Conservation (phyloP, 1,140 invertebrate genomes). For the Drosophila lacertosa region DNA sequence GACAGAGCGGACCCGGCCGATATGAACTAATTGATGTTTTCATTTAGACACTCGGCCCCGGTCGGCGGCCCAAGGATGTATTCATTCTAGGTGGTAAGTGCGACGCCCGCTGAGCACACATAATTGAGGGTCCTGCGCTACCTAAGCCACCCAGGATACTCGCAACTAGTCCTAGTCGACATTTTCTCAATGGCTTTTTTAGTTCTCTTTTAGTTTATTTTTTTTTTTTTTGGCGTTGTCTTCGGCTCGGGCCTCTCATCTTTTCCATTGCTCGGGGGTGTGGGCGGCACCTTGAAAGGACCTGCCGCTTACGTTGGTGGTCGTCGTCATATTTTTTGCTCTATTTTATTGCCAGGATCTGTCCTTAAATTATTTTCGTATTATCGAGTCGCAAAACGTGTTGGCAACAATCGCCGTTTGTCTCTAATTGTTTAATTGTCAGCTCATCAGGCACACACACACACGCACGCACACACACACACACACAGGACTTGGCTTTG, state of each 20-base stretch:
- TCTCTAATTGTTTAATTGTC: constrained; percentile 81
- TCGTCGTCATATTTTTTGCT: constrained; percentile 80
- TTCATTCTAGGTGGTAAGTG: constrained; percentile 82
- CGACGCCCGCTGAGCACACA: constrained; percentile 83
- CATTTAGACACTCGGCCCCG: constrained; percentile 53
- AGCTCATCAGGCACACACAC: constrained; percentile 64
- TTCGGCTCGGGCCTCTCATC: constrained; percentile 67
- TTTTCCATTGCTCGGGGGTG: too few species aligned
- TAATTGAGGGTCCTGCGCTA: constrained; percentile 68
- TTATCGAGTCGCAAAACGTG: constrained; percentile 69
- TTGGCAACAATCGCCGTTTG: constrained; percentile 52
- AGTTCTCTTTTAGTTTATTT: too few species aligned
- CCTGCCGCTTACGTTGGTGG: constrained; percentile 57
- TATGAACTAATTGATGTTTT: constrained; percentile 81
- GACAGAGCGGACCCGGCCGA: constrained; percentile 32
- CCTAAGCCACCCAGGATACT: constrained; percentile 54
- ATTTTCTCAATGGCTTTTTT: constrained; percentile 78
- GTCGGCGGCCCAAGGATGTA: constrained; percentile 44
- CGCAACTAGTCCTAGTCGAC: constrained; percentile 50
- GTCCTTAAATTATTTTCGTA: constrained; percentile 76
- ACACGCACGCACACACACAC: too few species aligned
- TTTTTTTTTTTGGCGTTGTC: constrained; percentile 23
- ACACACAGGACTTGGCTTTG: constrained; percentile 40
- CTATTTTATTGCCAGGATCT: constrained; percentile 66
- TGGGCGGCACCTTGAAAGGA: constrained; percentile 63